A percentile compares a stretch with the other conserved stretches of the same genome.
These are phyloP conservation scores for Leptoteleia sp. DNA, from an alignment of 1,140 invertebrate genomes.

Conservation along the genomic window DNA sequence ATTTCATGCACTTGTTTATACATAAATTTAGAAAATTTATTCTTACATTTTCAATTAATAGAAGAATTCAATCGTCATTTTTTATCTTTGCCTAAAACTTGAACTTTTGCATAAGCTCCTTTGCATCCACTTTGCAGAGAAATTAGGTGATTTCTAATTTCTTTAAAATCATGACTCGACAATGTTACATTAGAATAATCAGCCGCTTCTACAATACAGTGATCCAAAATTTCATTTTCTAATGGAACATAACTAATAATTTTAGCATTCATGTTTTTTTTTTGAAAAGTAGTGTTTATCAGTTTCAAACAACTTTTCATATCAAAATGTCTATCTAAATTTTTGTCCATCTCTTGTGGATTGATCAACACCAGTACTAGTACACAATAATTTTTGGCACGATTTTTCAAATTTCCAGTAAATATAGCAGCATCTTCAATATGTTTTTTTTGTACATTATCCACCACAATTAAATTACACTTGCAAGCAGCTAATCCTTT, in stretches of 20 bases:
- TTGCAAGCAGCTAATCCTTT: conserved; percentile 48
- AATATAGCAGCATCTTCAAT: conserved; percentile 58
- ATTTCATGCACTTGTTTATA: no score
- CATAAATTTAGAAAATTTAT: no score
- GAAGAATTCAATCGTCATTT: no score
- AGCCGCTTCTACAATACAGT: conserved; percentile 72
- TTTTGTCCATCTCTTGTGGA: conserved; percentile 58
- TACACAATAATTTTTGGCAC: conserved; percentile 59
- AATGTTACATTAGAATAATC: conserved; percentile 57
- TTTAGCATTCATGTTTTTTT: conserved; percentile 48
- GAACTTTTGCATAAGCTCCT: conserved; percentile 75
- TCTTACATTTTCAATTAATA: no score
- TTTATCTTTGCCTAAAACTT: conserved; percentile 63
- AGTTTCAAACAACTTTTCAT: conserved; percentile 48
- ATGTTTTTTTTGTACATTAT: conserved; percentile 72
- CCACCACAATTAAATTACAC: conserved; percentile 73
- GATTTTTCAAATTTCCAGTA: conserved; percentile 37
- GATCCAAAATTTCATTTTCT: conserved; percentile 56
- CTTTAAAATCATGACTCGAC: conserved; percentile 52
- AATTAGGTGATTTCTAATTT: conserved; percentile 66
- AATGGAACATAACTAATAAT: conserved; percentile 67
- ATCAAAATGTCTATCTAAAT: conserved; percentile 63
- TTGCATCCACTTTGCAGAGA: conserved; percentile 74
- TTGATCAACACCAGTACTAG: conserved; percentile 73
- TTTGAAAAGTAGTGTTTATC: conserved; percentile 55